Percentiles rank a stretch among this genome's conserved stretches.
These are phyloP conservation scores for Anoplopoma fimbria DNA, from an alignment of 2,113 vertebrate species.

Conservation along the genomic window DNA sequence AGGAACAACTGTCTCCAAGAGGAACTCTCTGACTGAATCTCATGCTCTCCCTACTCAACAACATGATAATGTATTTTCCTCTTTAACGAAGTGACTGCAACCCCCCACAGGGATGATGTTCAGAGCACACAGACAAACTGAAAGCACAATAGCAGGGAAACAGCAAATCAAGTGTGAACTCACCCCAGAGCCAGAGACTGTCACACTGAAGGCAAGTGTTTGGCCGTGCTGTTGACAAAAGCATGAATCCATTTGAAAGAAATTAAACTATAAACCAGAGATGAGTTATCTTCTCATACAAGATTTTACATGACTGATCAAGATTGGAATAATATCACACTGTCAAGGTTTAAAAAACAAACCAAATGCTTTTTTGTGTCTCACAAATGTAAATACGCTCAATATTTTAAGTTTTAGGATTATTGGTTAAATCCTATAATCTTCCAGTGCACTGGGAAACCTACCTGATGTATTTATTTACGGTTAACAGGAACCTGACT, in stretches of 20 bases:
- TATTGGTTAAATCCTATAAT: neutral
- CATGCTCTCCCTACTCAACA: constrained; percentile 35
- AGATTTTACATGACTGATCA: neutral
- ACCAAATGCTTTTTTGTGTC: neutral
- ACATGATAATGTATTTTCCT: constrained; percentile 62
- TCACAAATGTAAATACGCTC: neutral
- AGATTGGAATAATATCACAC: constrained; percentile 6
- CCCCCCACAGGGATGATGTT: constrained; percentile 50
- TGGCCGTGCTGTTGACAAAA: constrained; percentile 15
- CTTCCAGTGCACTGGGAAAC: neutral
- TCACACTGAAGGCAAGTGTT: constrained; percentile 32
- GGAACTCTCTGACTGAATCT: constrained; percentile 63
- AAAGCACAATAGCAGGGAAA: constrained; percentile 33
- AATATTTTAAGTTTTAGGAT: neutral
- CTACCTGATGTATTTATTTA: constrained; percentile 12
- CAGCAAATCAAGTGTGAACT: constrained; percentile 62
- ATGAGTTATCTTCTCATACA: neutral
- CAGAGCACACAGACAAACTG: constrained; percentile 45
- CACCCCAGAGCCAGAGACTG: constrained; percentile 36
- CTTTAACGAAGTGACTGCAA: constrained; percentile 62
- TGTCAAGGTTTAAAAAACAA: neutral
- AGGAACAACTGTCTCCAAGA: constrained; percentile 59
- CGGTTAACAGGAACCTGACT: constrained; percentile 10
- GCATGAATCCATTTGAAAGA: constrained; percentile 25
- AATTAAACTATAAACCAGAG: constrained; percentile 14